These are phyloP conservation scores for Nanorana parkeri DNA, from an alignment of 2,113 vertebrate genomes.

Conservation along the genomic window DNA sequence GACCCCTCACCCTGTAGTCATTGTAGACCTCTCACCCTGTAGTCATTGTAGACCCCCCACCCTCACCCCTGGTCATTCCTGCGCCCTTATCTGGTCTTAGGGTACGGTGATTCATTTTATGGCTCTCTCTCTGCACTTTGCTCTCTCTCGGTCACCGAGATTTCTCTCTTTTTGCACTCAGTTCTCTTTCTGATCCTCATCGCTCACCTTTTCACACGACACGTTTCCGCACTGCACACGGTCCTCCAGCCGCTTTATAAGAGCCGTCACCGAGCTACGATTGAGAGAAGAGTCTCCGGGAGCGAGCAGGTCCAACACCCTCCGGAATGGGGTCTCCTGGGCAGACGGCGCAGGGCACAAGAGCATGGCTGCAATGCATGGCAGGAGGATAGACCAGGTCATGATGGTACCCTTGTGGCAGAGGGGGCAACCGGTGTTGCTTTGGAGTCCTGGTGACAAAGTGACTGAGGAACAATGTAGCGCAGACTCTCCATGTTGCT, in stretches of 20 bases:
- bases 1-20: too few species aligned
- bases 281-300: conserved; percentile 22
- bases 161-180: conserved; percentile 20
- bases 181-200: neutral
- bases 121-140: neutral
- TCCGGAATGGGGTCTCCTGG: neutral
- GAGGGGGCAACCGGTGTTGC: neutral
- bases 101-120: neutral
- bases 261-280: neutral
- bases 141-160: neutral
- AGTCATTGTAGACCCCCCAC: too few species aligned
- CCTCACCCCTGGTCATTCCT: too few species aligned
- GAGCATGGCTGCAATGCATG: neutral
- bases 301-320: conserved; percentile 8
- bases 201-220: conserved; percentile 49
- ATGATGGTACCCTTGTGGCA: neutral
- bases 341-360: neutral
- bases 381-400: neutral
- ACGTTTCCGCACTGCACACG: conserved; percentile 42
- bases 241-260: conserved; percentile 51
- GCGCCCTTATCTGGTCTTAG: neutral
- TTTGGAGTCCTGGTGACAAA: neutral
- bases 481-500: neutral
- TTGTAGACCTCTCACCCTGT: neutral
- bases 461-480: neutral